Percentiles rank a stretch among this genome's conserved stretches.
Conservation (phyloP, 2,888 invertebrate species). For the Drosophila pseudotakahashii region DNA sequence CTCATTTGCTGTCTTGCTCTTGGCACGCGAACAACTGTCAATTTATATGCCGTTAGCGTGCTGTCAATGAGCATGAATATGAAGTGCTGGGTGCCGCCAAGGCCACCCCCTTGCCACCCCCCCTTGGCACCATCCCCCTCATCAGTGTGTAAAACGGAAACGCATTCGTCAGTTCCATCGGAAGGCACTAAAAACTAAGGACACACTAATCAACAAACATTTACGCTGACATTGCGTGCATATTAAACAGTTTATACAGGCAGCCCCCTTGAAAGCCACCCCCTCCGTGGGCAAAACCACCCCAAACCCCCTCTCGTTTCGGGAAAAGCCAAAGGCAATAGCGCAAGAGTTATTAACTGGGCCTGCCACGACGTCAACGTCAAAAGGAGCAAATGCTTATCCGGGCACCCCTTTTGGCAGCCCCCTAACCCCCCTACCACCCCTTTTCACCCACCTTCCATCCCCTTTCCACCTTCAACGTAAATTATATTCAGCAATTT, state of each 20-base stretch:
- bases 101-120: constrained; percentile 8
- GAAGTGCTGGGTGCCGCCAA: constrained; percentile 52
- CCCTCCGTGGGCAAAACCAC: no score
- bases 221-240: constrained; percentile 80
- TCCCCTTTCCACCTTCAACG: constrained; percentile 37
- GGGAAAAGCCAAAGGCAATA: constrained; percentile 39
- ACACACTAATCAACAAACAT: constrained; percentile 80
- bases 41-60: constrained; percentile 81
- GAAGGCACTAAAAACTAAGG: constrained; percentile 65
- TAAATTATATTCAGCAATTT: constrained; percentile 79
- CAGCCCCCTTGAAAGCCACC: constrained; percentile 3
- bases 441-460: not conserved
- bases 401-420: not conserved
- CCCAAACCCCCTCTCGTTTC: not conserved
- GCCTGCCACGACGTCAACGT: constrained; percentile 60
- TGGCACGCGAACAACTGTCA: constrained; percentile 67
- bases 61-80: constrained; percentile 79
- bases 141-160: constrained; percentile 45
- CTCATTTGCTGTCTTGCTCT: not conserved
- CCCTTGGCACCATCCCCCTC: not conserved
- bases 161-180: constrained; percentile 52
- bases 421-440: not conserved
- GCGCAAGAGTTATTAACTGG: constrained; percentile 76
- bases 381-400: constrained; percentile 23
- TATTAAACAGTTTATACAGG: constrained; percentile 66